Evolutionary conservation across 2,888 invertebrate genomes (phyloP).

Genomic region (Linnaemya tessellans): DNA sequence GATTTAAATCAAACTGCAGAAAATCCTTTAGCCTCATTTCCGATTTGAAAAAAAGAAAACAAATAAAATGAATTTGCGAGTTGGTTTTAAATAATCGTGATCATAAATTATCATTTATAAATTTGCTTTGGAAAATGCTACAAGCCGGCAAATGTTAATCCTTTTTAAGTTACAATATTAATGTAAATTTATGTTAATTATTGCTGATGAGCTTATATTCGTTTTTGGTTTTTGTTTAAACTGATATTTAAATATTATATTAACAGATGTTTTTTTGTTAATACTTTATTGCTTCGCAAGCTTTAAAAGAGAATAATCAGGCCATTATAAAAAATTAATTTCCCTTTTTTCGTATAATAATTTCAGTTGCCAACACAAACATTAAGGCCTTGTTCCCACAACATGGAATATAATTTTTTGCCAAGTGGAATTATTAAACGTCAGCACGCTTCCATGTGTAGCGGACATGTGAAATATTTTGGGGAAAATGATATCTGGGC

Average conservation of each 20-base stretch:
- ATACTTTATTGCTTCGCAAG: slow-evolving; percentile 42
- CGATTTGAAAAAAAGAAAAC: not conserved
- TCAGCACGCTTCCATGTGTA: not conserved
- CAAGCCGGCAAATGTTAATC: slow-evolving; percentile 46
- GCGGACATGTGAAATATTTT: too few species aligned
- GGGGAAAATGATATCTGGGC: too few species aligned
- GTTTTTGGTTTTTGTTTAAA: slow-evolving; percentile 48
- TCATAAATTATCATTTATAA: slow-evolving; percentile 30
- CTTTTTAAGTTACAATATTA: slow-evolving; percentile 40
- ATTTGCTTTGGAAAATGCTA: slow-evolving; percentile 16
- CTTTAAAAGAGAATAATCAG: slow-evolving; percentile 62
- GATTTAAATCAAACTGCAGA: not conserved
- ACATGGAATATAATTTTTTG: not conserved
- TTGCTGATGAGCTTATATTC: slow-evolving; percentile 54
- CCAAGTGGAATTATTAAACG: not conserved
- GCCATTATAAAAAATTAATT: slow-evolving; percentile 68
- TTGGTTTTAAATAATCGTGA: slow-evolving; percentile 2
- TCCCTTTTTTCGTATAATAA: slow-evolving; percentile 53
- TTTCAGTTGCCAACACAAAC: slow-evolving; percentile 66
- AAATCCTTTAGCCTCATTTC: not conserved
- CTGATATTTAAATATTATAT: slow-evolving; percentile 57
- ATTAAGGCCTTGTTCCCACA: not conserved
- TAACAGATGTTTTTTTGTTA: slow-evolving; percentile 44
- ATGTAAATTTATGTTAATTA: slow-evolving; percentile 51
- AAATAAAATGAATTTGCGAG: not conserved